A percentile compares a stretch with the other conserved stretches of the same genome.
Conservation (phyloP, 1,140 invertebrate genomes). For the Macrocentrus cingulum region DNA sequence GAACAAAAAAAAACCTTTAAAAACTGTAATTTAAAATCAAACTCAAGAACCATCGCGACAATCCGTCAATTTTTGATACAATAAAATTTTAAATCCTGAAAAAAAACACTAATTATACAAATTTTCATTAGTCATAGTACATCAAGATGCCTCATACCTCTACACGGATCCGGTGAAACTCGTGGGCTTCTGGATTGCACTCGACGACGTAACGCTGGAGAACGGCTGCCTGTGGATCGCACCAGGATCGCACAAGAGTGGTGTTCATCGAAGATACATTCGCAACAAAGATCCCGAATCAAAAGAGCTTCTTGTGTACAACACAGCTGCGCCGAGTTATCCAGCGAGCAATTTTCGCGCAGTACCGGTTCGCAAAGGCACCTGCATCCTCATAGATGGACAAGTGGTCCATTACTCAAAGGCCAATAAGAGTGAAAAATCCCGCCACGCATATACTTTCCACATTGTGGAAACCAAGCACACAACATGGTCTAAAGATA, state of each 20-base stretch:
- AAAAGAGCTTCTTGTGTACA: conserved; percentile 66
- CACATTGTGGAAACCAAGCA: conserved; percentile 84
- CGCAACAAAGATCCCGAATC: conserved; percentile 69
- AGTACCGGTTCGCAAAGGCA: conserved; percentile 79
- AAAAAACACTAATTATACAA: conserved; percentile 3
- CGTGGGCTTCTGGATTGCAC: conserved; percentile 91
- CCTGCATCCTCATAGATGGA: conserved; percentile 87
- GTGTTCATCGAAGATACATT: conserved; percentile 72
- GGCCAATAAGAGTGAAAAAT: conserved; percentile 76
- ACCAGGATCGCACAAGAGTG: conserved; percentile 85
- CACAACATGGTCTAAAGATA: conserved; percentile 76
- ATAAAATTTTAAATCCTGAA: too few relatives aligned
- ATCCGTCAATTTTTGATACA: too few relatives aligned
- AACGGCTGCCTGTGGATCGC: conserved; percentile 95
- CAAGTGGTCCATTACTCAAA: conserved; percentile 92
- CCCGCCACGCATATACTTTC: conserved; percentile 94
- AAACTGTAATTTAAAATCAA: too few relatives aligned
- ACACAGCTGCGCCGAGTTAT: conserved; percentile 69
- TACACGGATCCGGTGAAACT: conserved; percentile 75
- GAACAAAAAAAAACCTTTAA: conserved; percentile 12
- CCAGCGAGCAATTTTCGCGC: conserved; percentile 77
- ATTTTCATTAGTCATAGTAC: conserved; percentile 40
- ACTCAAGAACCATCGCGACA: too few relatives aligned
- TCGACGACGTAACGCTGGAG: conserved; percentile 87
- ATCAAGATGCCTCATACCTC: conserved; percentile 70